These are phyloP conservation scores for Eupithecia inturbata DNA, from an alignment of 2,888 invertebrate genomes.

Conservation along the genomic window DNA sequence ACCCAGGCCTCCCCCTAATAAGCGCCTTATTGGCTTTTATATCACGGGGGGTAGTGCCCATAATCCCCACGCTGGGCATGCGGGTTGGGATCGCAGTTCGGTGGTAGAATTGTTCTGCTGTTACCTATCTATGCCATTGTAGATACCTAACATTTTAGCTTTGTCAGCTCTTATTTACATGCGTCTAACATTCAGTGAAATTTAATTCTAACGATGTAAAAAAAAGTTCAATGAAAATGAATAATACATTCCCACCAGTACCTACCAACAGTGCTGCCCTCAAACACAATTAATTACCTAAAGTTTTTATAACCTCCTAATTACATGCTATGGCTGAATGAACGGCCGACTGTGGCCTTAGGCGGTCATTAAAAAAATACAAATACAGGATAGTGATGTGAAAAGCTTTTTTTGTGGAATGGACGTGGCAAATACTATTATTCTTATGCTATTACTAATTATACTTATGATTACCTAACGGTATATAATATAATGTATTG, in stretches of 20 bases:
- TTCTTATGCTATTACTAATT: too few relatives aligned
- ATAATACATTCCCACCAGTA: slow-evolving; percentile 66
- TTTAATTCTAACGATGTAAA: slow-evolving; percentile 6
- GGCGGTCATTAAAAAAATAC: slow-evolving; percentile 59
- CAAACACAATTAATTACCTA: slow-evolving; percentile 76
- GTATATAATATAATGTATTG: too few relatives aligned
- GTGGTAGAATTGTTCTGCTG: too few relatives aligned
- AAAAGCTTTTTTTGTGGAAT: slow-evolving; percentile 1
- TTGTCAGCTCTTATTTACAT: neutral
- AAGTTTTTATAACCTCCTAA: slow-evolving; percentile 75
- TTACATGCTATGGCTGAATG: slow-evolving; percentile 72
- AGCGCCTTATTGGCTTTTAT: too few relatives aligned
- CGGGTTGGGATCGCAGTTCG: too few relatives aligned
- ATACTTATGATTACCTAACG: too few relatives aligned
- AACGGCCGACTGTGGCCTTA: slow-evolving; percentile 54
- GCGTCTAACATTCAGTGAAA: neutral
- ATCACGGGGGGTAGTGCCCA: too few relatives aligned
- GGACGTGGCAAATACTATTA: too few relatives aligned
- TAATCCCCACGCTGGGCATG: too few relatives aligned
- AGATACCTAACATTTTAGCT: too few relatives aligned
- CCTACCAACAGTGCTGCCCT: slow-evolving; percentile 48
- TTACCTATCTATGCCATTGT: too few relatives aligned
- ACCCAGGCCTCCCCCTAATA: too few relatives aligned
- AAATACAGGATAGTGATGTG: slow-evolving; percentile 46
- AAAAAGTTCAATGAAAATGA: slow-evolving; percentile 70